Conservation (phyloP, 2,888 invertebrate genomes). For the Aphidoletes aphidimyza region DNA sequence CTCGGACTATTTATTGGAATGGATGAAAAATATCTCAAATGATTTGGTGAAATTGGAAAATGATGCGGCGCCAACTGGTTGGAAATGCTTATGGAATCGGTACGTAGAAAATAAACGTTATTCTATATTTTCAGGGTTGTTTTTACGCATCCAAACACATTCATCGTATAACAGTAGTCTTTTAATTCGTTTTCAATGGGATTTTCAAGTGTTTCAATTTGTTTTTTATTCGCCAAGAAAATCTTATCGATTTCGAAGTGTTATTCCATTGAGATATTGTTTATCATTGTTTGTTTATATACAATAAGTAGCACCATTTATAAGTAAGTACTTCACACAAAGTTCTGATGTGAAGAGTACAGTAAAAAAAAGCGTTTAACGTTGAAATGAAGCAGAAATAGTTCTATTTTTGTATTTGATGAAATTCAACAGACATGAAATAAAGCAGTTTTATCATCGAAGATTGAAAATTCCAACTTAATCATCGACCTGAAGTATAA, state of each 20-base stretch:
- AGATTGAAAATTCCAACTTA: not conserved
- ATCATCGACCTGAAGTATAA: not conserved
- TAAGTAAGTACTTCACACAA: too few species aligned
- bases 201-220: too few species aligned
- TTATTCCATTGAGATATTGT: not conserved
- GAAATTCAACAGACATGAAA: not conserved
- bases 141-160: not conserved
- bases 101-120: conserved; percentile 63
- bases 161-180: too few species aligned
- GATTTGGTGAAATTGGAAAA: conserved; percentile 73
- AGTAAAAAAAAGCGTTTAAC: not conserved
- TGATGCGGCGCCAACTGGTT: conserved; percentile 74
- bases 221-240: not conserved
- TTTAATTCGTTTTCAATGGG: too few species aligned
- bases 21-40: conserved; percentile 71
- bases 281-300: too few species aligned
- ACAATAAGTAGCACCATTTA: too few species aligned
- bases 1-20: conserved; percentile 70
- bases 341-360: not conserved
- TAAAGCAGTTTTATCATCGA: not conserved
- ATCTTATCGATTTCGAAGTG: not conserved
- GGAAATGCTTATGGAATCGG: conserved; percentile 81
- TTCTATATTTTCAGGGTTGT: conserved; percentile 13
- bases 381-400: not conserved
- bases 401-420: not conserved